Conservation (phyloP, 2,797 vertebrate species). For the Thamnophis elegans region DNA sequence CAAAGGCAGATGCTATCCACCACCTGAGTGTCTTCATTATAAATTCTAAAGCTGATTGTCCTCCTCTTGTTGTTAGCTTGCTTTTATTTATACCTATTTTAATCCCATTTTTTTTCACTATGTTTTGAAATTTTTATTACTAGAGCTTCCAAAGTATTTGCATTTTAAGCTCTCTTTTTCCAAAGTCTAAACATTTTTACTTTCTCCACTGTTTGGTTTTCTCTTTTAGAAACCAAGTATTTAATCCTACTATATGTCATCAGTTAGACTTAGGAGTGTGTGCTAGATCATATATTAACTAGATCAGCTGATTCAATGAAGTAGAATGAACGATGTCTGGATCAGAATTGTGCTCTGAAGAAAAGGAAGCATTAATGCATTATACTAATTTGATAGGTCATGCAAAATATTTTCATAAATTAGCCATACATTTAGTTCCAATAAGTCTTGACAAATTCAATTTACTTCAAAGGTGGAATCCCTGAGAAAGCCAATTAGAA, state of each 20-base stretch:
- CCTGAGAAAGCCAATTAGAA: background rate
- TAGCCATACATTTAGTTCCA: constrained; percentile 16
- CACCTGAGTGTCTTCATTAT: background rate
- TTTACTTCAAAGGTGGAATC: background rate
- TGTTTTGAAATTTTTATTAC: background rate
- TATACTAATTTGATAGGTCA: constrained; percentile 20
- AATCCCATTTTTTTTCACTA: background rate
- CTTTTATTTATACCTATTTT: background rate
- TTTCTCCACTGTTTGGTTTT: background rate
- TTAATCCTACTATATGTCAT: background rate
- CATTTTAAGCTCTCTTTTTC: background rate
- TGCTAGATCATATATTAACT: constrained; percentile 1
- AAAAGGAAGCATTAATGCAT: background rate
- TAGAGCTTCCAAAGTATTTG: background rate
- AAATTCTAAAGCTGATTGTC: background rate
- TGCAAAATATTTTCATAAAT: constrained; percentile 39
- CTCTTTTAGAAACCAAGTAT: accelerated
- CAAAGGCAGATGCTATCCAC: background rate
- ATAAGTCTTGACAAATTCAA: background rate
- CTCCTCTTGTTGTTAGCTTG: background rate
- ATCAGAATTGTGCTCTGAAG: background rate
- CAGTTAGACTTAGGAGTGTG: constrained; percentile 6
- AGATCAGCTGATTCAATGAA: constrained; percentile 30
- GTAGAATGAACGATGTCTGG: constrained; percentile 17
- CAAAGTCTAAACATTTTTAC: background rate